Percentiles rank a stretch among this genome's conserved stretches.
Conservation (phyloP, 2,113 vertebrate genomes). For the Cavia aperea region DNA sequence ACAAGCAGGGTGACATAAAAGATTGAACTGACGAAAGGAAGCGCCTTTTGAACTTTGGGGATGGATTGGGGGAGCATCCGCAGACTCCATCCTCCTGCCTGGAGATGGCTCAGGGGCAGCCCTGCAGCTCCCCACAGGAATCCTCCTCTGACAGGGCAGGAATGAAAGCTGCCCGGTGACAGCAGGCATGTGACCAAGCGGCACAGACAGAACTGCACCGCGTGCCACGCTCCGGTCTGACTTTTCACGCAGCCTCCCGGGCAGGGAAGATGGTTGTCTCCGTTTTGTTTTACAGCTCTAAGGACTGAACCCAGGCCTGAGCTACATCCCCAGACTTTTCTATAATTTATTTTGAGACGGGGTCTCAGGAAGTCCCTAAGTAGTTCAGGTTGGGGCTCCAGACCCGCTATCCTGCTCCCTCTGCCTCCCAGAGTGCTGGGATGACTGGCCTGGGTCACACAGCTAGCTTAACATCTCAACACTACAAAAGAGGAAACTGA, state of each 20-base stretch:
- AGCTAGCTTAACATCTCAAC: not conserved
- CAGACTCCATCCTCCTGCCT: not conserved
- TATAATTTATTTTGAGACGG: not conserved
- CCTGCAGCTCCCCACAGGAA: not conserved
- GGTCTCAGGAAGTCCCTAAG: not conserved
- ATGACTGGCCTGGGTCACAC: not conserved
- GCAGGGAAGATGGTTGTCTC: not conserved
- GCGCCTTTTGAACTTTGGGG: not conserved
- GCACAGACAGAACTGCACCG: not conserved
- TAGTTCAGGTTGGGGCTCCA: not conserved
- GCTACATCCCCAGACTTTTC: not conserved
- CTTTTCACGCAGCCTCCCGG: not conserved
- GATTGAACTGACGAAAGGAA: not conserved
- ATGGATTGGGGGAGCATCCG: not conserved
- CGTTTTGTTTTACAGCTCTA: not conserved
- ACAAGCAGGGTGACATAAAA: no score
- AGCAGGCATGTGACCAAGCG: not conserved
- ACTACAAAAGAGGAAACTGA: not conserved
- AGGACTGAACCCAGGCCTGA: not conserved
- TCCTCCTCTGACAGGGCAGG: not conserved
- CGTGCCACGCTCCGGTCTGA: not conserved
- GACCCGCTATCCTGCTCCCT: not conserved
- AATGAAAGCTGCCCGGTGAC: not conserved
- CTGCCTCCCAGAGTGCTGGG: not conserved
- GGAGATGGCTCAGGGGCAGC: not conserved